These are phyloP conservation scores for Phataginus tricuspis DNA, from an alignment of 2,797 vertebrate genomes.

Conservation along the genomic window DNA sequence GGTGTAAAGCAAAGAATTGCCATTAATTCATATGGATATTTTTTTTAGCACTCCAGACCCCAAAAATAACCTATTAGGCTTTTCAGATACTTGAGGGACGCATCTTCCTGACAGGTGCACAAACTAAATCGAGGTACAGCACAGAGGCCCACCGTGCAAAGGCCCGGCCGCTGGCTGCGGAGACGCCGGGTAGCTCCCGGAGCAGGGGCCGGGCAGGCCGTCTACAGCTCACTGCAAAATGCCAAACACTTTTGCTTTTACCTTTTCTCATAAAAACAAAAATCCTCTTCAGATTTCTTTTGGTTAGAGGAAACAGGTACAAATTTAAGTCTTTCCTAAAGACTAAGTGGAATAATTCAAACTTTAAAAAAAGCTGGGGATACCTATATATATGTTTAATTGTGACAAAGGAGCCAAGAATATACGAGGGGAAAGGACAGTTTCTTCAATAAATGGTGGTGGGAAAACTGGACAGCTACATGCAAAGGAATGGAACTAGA, in stretches of 20 bases:
- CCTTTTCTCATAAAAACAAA: neutral
- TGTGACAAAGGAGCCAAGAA: neutral
- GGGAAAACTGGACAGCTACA: neutral
- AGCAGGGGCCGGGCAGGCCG: neutral
- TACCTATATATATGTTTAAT: neutral
- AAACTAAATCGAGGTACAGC: neutral
- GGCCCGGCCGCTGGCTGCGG: neutral
- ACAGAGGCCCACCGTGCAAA: neutral
- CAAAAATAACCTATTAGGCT: neutral
- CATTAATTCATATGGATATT: neutral
- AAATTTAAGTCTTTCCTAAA: neutral
- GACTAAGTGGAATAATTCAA: neutral
- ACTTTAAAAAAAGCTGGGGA: neutral
- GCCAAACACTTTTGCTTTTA: neutral
- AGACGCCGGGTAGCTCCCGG: neutral
- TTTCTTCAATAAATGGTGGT: neutral
- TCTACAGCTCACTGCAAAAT: neutral
- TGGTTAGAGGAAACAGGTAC: neutral
- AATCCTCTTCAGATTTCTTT: neutral
- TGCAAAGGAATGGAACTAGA: neutral
- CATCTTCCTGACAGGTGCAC: neutral
- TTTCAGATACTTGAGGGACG: neutral
- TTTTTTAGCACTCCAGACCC: neutral
- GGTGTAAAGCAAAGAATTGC: neutral
- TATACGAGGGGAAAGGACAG: neutral